Base-by-base conservation (phyloP, 2,113 vertebrate genomes). In the Mellivora capensis region DNA sequence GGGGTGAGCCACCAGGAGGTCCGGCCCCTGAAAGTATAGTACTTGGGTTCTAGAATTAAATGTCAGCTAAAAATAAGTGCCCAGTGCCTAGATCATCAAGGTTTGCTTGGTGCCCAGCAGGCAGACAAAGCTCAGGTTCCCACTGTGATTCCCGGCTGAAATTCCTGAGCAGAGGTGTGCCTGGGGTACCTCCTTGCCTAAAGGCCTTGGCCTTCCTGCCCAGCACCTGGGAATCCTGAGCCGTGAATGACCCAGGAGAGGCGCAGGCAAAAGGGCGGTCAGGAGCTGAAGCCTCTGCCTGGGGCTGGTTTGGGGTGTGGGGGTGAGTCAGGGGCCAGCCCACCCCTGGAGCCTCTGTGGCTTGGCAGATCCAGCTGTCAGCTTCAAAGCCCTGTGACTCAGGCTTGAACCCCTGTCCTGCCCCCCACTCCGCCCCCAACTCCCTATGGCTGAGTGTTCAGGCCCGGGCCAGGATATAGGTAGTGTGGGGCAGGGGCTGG, bases 41-140 rank as follows among this genome's bases (percentile, higher is more conserved):
- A 15, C 87, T 98, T 98, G 69, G 69, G 54, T 93, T 90, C n/a
- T 96, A 97, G 47, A 97, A 95, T 39, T 94, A 90, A 90, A 69
- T 74, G 97, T 86, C 94, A 98, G 31, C 97, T 97, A 82, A 95
- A 98, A 93, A 94, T 87, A 94, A 97, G 94, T 93, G 94, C 93
- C 21, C 2, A 83, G 91, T 93, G 95, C 86, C 93, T 97, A 59
- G 49, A 97, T 98, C 93, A 97, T 98, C 97, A 49, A 93, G 94
- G 44, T 42, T 47, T 39, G 64, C 80, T 96, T 20, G 93, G 82
- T 98, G 98, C 98, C 98, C 97, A 97, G 95, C 94, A 98, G 98
- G 97, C 97, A 98, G 98, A 96, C 83, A 29, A 96, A 98, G 93
- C 54, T 94, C 52, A 91, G 31, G 17, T 96, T 96, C 90, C 79